phyloP scores from a whole-genome alignment of 92 coral and sea anemone species.

The Zoanthus solanderi region DNA sequence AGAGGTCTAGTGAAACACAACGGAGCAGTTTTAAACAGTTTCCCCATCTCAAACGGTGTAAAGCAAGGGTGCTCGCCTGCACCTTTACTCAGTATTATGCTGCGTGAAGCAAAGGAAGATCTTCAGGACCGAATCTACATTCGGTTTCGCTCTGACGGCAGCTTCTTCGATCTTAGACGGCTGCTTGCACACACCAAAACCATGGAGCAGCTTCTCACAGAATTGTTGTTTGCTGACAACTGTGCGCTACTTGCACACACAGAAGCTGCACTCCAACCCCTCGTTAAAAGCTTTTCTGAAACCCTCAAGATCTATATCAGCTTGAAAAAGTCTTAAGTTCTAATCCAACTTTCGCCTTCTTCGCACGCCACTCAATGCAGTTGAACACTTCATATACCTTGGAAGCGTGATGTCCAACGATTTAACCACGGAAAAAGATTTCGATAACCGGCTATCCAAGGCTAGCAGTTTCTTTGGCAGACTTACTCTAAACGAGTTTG shows the following conservation, averaged over 20 bases:
- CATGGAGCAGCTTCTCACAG: background rate
- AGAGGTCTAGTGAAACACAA: background rate
- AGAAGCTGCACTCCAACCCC: background rate
- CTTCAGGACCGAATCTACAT: background rate
- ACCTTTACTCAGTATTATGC: background rate
- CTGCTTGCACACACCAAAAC: background rate
- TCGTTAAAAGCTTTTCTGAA: background rate
- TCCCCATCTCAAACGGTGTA: background rate
- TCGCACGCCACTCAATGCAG: too few species aligned
- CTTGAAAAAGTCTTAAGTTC: too few species aligned
- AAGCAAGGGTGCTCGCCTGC: constrained; percentile 9
- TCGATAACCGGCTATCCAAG: too few species aligned
- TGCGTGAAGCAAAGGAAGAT: background rate
- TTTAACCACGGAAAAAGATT: too few species aligned
- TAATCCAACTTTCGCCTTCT: too few species aligned
- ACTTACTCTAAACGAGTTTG: too few species aligned
- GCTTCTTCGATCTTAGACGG: background rate
- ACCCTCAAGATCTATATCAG: background rate
- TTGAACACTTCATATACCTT: too few species aligned
- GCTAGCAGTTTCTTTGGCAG: too few species aligned
- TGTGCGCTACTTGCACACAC: background rate
- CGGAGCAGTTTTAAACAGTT: background rate
- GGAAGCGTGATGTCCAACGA: too few species aligned
- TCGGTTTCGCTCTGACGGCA: background rate
- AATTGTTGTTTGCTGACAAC: background rate